Percentiles rank a stretch among this genome's conserved stretches.
These are phyloP conservation scores for Triplophysa dalaica DNA, from an alignment of 2,113 vertebrate species.

Conservation along the genomic window DNA sequence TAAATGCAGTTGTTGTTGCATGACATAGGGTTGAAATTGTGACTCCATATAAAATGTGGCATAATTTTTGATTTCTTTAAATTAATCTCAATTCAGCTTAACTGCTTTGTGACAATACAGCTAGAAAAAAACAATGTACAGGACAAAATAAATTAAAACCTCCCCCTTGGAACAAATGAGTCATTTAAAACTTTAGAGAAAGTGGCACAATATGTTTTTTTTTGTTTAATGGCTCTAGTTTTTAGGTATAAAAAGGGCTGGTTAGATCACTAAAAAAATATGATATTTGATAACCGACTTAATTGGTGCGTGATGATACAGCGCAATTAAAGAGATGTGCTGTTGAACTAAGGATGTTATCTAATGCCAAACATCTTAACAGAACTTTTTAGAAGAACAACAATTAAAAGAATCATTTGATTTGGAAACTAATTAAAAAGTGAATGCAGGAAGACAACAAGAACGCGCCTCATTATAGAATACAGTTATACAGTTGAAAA, in stretches of 20 bases:
- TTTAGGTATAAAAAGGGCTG: neutral
- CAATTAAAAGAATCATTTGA: neutral
- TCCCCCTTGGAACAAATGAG: neutral
- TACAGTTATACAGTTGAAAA: neutral
- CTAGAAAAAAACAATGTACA: neutral
- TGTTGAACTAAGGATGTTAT: neutral
- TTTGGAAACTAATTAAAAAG: too few relatives aligned
- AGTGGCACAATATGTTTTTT: too few relatives aligned
- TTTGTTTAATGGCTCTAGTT: neutral
- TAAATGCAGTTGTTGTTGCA: too few relatives aligned
- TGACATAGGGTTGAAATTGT: too few relatives aligned
- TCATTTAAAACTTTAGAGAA: neutral
- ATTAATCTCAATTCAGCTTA: too few relatives aligned
- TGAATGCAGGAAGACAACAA: neutral
- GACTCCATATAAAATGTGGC: too few relatives aligned
- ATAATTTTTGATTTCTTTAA: too few relatives aligned
- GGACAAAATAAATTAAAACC: neutral
- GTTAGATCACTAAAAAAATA: neutral
- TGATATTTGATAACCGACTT: neutral
- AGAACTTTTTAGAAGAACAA: neutral
- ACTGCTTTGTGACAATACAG: too few relatives aligned
- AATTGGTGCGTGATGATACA: neutral
- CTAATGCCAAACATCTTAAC: neutral
- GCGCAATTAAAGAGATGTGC: neutral
- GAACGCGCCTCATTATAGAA: slow-evolving; percentile 6